These are phyloP conservation scores for Rhynchotus rufescens DNA, from an alignment of 2,797 vertebrate genomes.

Conservation along the genomic window DNA sequence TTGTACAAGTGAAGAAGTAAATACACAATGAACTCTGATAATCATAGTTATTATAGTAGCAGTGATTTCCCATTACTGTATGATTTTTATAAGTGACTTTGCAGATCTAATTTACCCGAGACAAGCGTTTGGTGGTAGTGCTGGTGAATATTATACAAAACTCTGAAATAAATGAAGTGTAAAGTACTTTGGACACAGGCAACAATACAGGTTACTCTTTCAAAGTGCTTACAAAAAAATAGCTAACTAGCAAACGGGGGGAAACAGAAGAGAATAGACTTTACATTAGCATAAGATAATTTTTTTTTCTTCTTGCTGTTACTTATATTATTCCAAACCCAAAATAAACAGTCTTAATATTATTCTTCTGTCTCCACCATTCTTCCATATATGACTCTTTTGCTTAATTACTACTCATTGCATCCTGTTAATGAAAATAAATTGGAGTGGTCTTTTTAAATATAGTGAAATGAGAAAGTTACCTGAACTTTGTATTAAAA, in stretches of 20 bases:
- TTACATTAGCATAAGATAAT: background rate
- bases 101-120: background rate
- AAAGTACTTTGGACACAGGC: background rate
- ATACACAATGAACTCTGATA: background rate
- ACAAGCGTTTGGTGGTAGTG: background rate
- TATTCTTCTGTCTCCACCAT: background rate
- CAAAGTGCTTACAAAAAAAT: background rate
- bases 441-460: background rate
- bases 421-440: background rate
- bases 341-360: background rate
- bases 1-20: background rate
- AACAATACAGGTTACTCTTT: background rate
- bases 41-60: background rate
- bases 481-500: background rate
- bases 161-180: background rate
- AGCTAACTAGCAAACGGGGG: background rate
- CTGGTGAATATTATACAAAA: background rate
- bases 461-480: background rate
- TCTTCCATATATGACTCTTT: background rate
- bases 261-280: background rate
- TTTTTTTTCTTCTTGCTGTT: background rate
- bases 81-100: background rate
- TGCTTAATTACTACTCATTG: background rate
- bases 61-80: background rate
- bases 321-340: background rate